Conservation (phyloP, 2,113 vertebrate genomes). For the Anguilla rostrata region DNA sequence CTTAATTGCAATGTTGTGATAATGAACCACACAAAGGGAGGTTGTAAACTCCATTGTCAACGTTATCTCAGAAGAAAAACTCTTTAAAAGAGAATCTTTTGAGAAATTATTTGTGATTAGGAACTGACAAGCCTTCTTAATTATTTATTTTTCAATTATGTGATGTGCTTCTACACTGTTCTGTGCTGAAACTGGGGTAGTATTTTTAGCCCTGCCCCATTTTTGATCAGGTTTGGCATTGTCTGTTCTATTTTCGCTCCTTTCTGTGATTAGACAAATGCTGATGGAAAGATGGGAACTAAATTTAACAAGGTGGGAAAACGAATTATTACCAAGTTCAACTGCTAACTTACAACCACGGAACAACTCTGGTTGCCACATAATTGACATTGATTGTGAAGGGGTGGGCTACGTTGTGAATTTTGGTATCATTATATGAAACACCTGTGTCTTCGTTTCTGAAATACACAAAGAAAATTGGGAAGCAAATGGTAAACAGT, state of each 20-base stretch:
- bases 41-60: not conserved
- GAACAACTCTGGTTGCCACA: not conserved
- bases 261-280: constrained; percentile 29
- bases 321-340: not conserved
- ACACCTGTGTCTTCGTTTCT: not conserved
- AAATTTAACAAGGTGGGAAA: constrained; percentile 9
- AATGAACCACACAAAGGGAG: too few relatives aligned
- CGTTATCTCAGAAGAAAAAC: not conserved
- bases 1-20: too few relatives aligned
- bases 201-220: constrained; percentile 32
- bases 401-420: not conserved
- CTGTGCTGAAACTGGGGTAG: constrained; percentile 26
- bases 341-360: not conserved
- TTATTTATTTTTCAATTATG: constrained; percentile 24
- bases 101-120: not conserved
- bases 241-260: constrained; percentile 12
- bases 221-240: constrained; percentile 23
- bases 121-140: constrained; percentile 8
- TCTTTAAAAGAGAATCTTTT: not conserved
- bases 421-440: not conserved
- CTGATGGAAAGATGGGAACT: constrained; percentile 18
- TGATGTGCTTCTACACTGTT: not conserved
- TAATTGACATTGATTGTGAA: not conserved
- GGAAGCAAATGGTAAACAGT: not conserved
- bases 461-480: not conserved